Percentiles rank a stretch among this genome's conserved stretches.
phyloP scores from a whole-genome alignment of 2,113 vertebrate genomes.

The Manacus vitellinus region DNA sequence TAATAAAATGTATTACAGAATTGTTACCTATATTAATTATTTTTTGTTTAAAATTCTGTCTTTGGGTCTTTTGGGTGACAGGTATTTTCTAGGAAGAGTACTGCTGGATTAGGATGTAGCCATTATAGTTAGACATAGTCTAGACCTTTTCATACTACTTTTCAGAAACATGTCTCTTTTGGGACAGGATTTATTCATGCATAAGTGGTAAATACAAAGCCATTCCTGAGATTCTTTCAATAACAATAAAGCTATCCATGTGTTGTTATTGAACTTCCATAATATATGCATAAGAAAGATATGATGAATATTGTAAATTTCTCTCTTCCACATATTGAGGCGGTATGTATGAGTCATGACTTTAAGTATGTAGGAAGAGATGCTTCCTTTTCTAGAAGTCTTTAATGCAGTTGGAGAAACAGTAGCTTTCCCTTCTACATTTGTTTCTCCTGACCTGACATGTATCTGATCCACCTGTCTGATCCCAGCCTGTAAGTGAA shows the following conservation, averaged over 20 bases:
- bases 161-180: neutral
- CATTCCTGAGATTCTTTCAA: neutral
- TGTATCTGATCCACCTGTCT: neutral
- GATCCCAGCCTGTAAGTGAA: neutral
- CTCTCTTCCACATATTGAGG: neutral
- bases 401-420: neutral
- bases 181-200: neutral
- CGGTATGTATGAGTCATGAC: neutral
- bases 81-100: neutral
- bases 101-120: neutral
- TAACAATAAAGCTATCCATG: neutral
- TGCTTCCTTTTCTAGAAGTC: neutral
- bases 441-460: neutral
- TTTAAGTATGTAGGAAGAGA: neutral
- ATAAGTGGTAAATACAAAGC: neutral
- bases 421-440: neutral
- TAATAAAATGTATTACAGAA: neutral
- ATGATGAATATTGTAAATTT: neutral
- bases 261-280: neutral
- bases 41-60: neutral
- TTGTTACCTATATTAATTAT: slow-evolving; percentile 7
- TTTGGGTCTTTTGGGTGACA: neutral
- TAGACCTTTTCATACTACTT: neutral
- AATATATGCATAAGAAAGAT: neutral
- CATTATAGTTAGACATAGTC: neutral